These are phyloP conservation scores for Amphimallon solstitiale DNA, from an alignment of 2,888 invertebrate species.

Conservation along the genomic window DNA sequence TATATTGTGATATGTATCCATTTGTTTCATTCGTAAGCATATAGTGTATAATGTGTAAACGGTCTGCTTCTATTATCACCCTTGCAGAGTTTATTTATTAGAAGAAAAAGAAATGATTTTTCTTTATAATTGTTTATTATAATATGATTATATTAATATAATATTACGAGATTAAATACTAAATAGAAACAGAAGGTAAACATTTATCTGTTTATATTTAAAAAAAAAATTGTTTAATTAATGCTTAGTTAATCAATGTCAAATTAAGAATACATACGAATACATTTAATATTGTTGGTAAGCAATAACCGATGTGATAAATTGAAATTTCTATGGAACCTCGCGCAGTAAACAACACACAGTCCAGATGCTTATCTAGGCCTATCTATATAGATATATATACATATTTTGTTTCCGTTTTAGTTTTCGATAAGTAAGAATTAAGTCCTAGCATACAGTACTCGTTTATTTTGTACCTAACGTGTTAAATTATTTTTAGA, in stretches of 20 bases:
- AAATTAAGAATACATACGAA: constrained; percentile 33
- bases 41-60: constrained; percentile 28
- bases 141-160: constrained; percentile 22
- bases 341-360: constrained; percentile 24
- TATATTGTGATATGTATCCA: constrained; percentile 33
- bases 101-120: neutral
- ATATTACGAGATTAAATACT: constrained; percentile 11
- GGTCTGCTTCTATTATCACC: constrained; percentile 29
- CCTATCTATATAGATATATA: too few relatives aligned
- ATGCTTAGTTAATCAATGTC: constrained; percentile 35
- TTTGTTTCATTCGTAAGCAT: constrained; percentile 26
- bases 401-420: neutral
- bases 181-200: constrained; percentile 21
- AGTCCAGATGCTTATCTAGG: too few relatives aligned
- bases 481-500: constrained; percentile 18
- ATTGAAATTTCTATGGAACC: constrained; percentile 9
- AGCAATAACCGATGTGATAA: constrained; percentile 53
- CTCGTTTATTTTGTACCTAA: constrained; percentile 20
- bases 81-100: constrained; percentile 32
- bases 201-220: constrained; percentile 35
- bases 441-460: constrained; percentile 7
- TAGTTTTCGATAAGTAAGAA: constrained; percentile 2
- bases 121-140: constrained; percentile 17
- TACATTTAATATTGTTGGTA: constrained; percentile 45
- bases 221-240: constrained; percentile 34